These are phyloP conservation scores for Prionchulus punctatus DNA, from an alignment of 2,888 invertebrate genomes.

Conservation along the genomic window DNA sequence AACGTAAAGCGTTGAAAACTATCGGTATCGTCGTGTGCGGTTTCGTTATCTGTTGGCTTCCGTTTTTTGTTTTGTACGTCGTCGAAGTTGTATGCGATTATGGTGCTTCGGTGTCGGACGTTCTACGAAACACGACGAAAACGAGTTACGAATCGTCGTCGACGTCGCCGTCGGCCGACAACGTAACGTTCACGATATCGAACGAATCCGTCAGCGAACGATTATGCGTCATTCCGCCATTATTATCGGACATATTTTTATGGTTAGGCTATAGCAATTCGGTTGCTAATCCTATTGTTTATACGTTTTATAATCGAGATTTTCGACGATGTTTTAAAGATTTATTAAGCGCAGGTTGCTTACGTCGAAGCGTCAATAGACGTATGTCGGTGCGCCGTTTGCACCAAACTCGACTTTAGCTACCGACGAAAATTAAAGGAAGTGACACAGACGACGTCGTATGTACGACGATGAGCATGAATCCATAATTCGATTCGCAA, in stretches of 20 bases:
- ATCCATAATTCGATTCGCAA: too few relatives aligned
- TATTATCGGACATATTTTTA: slow-evolving; percentile 7
- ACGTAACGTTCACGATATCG: not conserved
- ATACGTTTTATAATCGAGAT: slow-evolving; percentile 31
- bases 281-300: slow-evolving; percentile 28
- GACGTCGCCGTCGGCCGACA: not conserved
- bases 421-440: too few relatives aligned
- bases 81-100: slow-evolving; percentile 4
- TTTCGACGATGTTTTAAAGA: slow-evolving; percentile 32
- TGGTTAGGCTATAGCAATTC: slow-evolving; percentile 13
- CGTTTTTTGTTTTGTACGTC: slow-evolving; percentile 15
- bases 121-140: not conserved
- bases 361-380: slow-evolving; percentile 13
- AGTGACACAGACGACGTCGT: too few relatives aligned
- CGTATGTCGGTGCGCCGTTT: slow-evolving; percentile 6
- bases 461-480: too few relatives aligned
- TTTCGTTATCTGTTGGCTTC: slow-evolving; percentile 12
- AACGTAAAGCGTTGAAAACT: slow-evolving; percentile 31
- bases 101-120: not conserved
- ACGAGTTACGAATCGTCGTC: not conserved
- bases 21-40: slow-evolving; percentile 28
- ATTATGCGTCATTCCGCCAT: not conserved
- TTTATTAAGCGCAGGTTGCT: slow-evolving; percentile 27
- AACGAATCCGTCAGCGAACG: not conserved
- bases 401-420: slow-evolving; percentile 10